Evolutionary conservation across 1,140 invertebrate genomes (phyloP).

Genomic region (Drosophila quadrilineata): DNA sequence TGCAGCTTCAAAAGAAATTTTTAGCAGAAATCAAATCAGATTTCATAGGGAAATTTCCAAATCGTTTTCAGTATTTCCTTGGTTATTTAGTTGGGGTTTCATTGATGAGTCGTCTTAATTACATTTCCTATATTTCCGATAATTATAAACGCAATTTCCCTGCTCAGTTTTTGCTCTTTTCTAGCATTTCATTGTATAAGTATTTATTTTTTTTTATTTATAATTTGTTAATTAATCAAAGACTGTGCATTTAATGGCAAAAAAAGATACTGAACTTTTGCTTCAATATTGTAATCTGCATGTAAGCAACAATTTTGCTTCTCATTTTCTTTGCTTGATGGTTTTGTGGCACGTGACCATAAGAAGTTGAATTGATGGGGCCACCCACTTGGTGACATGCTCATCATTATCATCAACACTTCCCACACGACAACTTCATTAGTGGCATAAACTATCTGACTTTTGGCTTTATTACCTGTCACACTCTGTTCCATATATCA

Average conservation of each 20-base stretch:
- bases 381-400: slow-evolving; percentile 1
- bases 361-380: background rate
- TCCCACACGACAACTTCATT: slow-evolving; percentile 42
- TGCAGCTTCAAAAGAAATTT: background rate
- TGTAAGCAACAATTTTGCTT: background rate
- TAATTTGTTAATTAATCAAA: slow-evolving; percentile 16
- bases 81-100: no score
- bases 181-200: no score
- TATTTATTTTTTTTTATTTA: background rate
- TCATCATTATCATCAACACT: slow-evolving; percentile 35
- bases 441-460: slow-evolving; percentile 5
- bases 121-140: no score
- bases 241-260: slow-evolving; percentile 1
- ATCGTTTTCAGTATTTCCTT: no score
- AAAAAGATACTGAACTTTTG: background rate
- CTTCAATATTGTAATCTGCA: slow-evolving; percentile 6
- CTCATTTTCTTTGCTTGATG: background rate
- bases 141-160: no score
- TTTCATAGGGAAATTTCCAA: no score
- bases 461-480: slow-evolving; percentile 19
- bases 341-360: no score
- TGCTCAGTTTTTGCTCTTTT: no score
- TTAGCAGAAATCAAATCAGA: no score
- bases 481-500: slow-evolving; percentile 20
- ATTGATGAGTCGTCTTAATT: no score